Conservation (phyloP, 2,888 invertebrate species). For the Cheilosia soror region DNA sequence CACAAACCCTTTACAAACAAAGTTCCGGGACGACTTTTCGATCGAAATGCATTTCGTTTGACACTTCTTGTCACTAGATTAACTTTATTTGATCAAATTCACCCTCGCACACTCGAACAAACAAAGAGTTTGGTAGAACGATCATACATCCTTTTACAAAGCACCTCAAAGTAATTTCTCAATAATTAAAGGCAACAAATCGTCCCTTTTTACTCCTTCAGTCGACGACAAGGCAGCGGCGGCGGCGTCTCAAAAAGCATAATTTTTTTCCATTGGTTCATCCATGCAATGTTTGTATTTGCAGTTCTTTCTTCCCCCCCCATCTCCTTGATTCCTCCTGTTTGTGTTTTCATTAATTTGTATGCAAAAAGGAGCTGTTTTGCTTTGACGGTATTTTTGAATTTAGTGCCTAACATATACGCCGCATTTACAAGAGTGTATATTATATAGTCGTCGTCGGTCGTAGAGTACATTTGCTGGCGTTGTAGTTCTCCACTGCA, state of each 20-base stretch:
- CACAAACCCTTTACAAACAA: no score
- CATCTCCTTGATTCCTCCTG: slow-evolving; percentile 9
- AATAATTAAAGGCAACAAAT: slow-evolving; percentile 13
- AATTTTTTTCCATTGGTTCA: slow-evolving; percentile 30
- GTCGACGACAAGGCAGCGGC: neutral
- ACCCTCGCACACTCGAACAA: neutral
- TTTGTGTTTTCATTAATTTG: slow-evolving; percentile 53
- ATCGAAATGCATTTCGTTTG: no score
- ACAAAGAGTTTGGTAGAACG: slow-evolving; percentile 12
- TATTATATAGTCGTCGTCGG: no score
- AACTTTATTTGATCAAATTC: neutral
- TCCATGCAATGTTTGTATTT: slow-evolving; percentile 38
- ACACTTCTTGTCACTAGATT: neutral
- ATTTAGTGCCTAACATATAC: slow-evolving; percentile 10
- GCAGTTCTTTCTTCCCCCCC: slow-evolving; percentile 1
- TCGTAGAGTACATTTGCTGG: neutral
- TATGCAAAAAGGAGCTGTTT: slow-evolving; percentile 33
- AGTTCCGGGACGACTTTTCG: no score
- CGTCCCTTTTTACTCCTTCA: neutral
- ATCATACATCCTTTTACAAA: neutral
- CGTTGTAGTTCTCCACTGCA: neutral
- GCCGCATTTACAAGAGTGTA: slow-evolving; percentile 19
- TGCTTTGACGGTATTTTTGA: slow-evolving; percentile 34
- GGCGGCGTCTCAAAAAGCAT: slow-evolving; percentile 3
- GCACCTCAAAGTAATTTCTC: slow-evolving; percentile 9